Evolutionary conservation across 2,888 invertebrate genomes (phyloP).

Genomic region (Apodemia mormo): DNA sequence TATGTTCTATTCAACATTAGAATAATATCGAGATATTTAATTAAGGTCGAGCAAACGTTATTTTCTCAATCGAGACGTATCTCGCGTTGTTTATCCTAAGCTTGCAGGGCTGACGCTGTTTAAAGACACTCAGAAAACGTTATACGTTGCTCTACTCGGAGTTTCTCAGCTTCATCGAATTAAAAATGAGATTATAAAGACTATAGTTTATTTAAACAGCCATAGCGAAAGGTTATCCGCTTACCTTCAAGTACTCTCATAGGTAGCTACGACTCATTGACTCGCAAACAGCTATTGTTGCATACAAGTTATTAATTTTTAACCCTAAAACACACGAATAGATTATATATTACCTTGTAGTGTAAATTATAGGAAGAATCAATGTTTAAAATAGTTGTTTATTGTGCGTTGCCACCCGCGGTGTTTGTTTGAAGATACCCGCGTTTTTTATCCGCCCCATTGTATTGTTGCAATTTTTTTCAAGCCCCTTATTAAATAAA

Average conservation of each 20-base stretch:
- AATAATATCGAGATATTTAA: too few relatives aligned
- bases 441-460: conserved; percentile 40
- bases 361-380: neutral
- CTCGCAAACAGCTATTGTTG: conserved; percentile 23
- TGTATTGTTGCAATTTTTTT: conserved; percentile 49
- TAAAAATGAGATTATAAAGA: too few relatives aligned
- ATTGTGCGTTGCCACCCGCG: conserved; percentile 42
- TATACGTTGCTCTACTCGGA: too few relatives aligned
- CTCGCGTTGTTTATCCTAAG: too few relatives aligned
- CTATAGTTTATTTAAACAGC: neutral
- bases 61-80: too few relatives aligned
- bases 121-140: too few relatives aligned
- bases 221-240: conserved; percentile 12
- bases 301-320: neutral
- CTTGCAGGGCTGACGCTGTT: too few relatives aligned
- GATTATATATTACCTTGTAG: neutral
- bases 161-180: too few relatives aligned
- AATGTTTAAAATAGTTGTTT: conserved; percentile 20
- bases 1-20: too few relatives aligned
- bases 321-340: neutral
- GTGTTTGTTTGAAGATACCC: conserved; percentile 34
- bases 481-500: conserved; percentile 45
- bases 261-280: conserved; percentile 36
- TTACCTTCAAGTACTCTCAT: conserved; percentile 26
- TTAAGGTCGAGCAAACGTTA: too few relatives aligned